A percentile compares a stretch with the other conserved stretches of the same genome.
phyloP scores from a whole-genome alignment of 2,888 invertebrate genomes.

The Timema cristinae region DNA sequence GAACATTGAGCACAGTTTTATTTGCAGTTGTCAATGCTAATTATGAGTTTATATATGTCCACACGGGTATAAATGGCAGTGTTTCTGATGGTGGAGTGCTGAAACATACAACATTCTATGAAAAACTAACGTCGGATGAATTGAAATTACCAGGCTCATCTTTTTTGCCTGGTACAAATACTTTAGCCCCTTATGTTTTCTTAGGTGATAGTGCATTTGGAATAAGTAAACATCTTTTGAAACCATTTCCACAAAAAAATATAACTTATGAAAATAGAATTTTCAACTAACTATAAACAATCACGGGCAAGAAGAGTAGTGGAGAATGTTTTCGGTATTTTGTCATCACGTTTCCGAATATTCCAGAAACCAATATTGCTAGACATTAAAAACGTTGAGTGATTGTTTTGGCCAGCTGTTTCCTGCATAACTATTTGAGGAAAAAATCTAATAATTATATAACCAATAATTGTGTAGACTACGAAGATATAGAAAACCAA shows the following conservation, averaged over 20 bases:
- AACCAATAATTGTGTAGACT: constrained; percentile 9
- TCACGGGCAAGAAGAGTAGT: constrained; percentile 28
- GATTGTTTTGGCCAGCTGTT: constrained; percentile 28
- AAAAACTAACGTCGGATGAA: constrained; percentile 20
- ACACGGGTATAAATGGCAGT: constrained; percentile 7
- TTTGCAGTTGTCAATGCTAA: too few species aligned
- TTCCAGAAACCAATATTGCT: constrained; percentile 29
- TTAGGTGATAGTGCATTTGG: constrained; percentile 31
- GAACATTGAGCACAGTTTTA: too few species aligned
- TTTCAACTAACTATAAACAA: constrained; percentile 31
- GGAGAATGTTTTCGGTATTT: constrained; percentile 32
- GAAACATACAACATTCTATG: constrained; percentile 26
- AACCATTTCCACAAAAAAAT: constrained; percentile 28
- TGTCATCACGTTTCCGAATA: constrained; percentile 28
- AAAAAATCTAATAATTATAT: constrained; percentile 14
- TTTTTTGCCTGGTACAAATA: constrained; percentile 14
- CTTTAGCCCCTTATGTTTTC: constrained; percentile 29
- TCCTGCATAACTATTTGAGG: constrained; percentile 24
- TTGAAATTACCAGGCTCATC: constrained; percentile 24
- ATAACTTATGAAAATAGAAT: constrained; percentile 26
- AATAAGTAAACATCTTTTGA: constrained; percentile 27
- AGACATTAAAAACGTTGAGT: constrained; percentile 27
- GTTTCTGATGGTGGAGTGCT: constrained; percentile 12
- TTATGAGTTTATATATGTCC: too few species aligned
- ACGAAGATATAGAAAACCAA: constrained; percentile 14